These are phyloP conservation scores for Sminthurides aquaticus DNA, from an alignment of 2,888 invertebrate species.

Conservation along the genomic window DNA sequence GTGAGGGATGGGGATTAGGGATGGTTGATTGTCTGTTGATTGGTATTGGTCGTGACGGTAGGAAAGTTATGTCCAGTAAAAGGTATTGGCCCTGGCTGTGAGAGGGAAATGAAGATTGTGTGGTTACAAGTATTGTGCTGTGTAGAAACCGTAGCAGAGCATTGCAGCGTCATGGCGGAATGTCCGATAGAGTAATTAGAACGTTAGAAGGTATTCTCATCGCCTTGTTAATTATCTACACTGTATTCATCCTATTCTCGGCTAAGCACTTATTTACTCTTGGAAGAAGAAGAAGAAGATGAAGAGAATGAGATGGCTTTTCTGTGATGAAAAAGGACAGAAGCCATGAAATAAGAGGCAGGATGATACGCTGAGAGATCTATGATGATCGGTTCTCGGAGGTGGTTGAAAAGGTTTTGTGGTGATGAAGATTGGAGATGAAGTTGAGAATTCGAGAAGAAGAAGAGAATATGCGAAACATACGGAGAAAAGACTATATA, in stretches of 20 bases:
- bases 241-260: neutral
- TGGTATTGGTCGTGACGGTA: neutral
- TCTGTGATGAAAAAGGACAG: no score
- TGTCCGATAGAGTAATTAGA: conserved; percentile 6
- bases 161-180: no score
- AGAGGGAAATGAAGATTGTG: neutral
- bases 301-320: no score
- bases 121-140: neutral
- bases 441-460: no score
- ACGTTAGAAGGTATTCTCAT: conserved; percentile 7
- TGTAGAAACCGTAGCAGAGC: neutral
- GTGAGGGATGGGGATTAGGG: neutral
- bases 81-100: neutral
- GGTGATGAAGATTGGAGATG: no score
- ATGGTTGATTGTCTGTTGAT: neutral
- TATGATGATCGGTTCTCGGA: no score
- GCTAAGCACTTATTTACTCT: conserved; percentile 2
- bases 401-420: no score
- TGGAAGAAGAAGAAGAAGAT: no score
- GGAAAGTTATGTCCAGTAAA: neutral
- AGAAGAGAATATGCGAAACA: no score
- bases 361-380: no score
- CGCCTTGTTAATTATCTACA: conserved; percentile 8
- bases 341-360: no score
- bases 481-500: no score